Base-by-base conservation (phyloP, 2,113 vertebrate species). In the Monopterus albus region DNA sequence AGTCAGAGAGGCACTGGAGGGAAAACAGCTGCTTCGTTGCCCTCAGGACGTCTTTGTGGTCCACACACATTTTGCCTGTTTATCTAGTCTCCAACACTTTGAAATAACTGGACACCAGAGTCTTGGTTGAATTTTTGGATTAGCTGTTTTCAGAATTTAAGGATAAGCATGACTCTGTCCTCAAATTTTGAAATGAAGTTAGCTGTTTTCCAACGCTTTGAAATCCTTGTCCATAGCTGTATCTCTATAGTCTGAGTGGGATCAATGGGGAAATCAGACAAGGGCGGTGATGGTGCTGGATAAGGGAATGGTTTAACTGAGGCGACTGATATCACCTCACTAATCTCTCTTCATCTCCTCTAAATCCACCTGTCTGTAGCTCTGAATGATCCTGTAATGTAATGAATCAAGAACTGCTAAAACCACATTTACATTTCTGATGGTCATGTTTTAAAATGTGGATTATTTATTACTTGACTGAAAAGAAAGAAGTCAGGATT, bases 291-390 rank as follows among this genome's bases (percentile, higher is more conserved):
- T 84, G 71, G 76, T 80, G 86, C 75, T 77, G 79, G 87, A 90
- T 89, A 82, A 89, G 72, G 64, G 79, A 72, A 72, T 75, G 68
- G 77, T 91, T 92, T 82, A 90, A 73, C 87, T 75, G 83, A 78
- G 81, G 81, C 82, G 88, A 92, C 86, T 90, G 87, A 91, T 91
- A 91, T 90, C 84, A 72, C 78, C 62, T 86, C 84, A 79, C 74
- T 91, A 92, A 92, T 93, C 89, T 88, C 65, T 51, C 79, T 55
- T 74, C 74, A 86, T 90, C 88, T 84, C 68, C 60, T 58, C 81
- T 78, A 92, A 91, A 91, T 89, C 89, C 88, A 90, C 83, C 89
- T 81, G 70, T 63, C 85, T 86, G 84, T 57, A 64, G 65, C 79
- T 76, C 67, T 76, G 75, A 87, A 82, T 64, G 64, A 75, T 68